Evolutionary conservation across 2,888 invertebrate species (phyloP).

Genomic region (Hyles lineata): DNA sequence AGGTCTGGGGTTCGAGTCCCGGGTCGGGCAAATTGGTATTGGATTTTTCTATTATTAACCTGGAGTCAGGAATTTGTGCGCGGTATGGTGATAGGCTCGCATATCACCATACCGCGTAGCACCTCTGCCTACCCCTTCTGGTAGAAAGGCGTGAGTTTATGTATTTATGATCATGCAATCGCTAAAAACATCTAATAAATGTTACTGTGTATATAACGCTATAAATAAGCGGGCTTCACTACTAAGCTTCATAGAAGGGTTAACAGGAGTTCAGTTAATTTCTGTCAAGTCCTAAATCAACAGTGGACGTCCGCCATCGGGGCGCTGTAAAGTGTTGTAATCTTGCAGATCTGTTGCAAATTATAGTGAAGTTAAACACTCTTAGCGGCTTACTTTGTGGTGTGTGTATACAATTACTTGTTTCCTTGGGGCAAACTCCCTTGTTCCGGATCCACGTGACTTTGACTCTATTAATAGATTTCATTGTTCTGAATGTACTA

Average conservation of each 20-base stretch:
- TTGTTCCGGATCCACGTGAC: background rate
- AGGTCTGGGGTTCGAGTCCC: too few species aligned
- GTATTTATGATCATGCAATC: too few species aligned
- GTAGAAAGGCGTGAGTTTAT: too few species aligned
- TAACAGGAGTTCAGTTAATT: constrained; percentile 66
- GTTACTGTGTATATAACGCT: background rate
- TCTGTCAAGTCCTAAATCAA: constrained; percentile 78
- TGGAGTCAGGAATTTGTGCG: too few species aligned
- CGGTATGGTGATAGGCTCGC: too few species aligned
- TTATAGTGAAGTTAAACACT: constrained; percentile 75
- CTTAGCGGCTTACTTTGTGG: constrained; percentile 56
- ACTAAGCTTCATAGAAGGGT: constrained; percentile 47
- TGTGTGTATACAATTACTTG: constrained; percentile 40
- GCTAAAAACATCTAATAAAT: too few species aligned
- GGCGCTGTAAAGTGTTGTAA: constrained; percentile 70
- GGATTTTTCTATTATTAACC: too few species aligned
- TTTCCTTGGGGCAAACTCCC: constrained; percentile 36
- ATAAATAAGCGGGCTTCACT: constrained; percentile 35
- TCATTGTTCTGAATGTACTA: too few species aligned
- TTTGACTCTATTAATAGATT: too few species aligned
- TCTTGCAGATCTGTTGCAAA: constrained; percentile 77
- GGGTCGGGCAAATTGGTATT: too few species aligned
- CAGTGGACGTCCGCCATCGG: constrained; percentile 64
- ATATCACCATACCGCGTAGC: too few species aligned
- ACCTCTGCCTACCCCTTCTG: too few species aligned